Percentiles rank a stretch among this genome's conserved stretches.
Evolutionary conservation across 37 sponge, comb jelly and placozoan species (phyloP).

Genomic region (Mnemiopsis leidyi): DNA sequence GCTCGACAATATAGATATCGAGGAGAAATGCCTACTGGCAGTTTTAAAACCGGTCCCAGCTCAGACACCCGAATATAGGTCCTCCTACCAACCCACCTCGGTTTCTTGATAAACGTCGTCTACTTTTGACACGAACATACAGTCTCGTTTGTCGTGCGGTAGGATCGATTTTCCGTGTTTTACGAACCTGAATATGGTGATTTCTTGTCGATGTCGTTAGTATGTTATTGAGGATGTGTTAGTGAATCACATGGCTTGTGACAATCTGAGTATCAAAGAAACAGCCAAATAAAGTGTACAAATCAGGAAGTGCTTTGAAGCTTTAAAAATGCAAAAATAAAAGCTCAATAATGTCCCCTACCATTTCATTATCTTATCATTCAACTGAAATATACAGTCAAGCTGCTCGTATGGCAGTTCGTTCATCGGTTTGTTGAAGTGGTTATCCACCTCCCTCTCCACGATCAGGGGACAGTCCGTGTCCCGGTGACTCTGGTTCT

Average conservation of each 20-base stretch:
- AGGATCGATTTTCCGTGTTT: conserved; percentile 25
- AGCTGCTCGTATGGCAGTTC: not conserved
- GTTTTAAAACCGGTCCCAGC: too few relatives aligned
- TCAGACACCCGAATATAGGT: too few relatives aligned
- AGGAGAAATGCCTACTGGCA: too few relatives aligned
- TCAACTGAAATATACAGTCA: not conserved
- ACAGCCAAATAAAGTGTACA: too few relatives aligned
- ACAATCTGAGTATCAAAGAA: too few relatives aligned
- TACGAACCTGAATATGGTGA: conserved; percentile 65
- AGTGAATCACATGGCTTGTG: too few relatives aligned
- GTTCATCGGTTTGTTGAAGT: not conserved
- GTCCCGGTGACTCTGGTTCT: not conserved
- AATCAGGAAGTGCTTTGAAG: too few relatives aligned
- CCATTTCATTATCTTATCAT: not conserved
- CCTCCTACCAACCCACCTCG: not conserved
- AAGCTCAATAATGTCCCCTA: not conserved
- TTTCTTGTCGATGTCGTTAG: too few relatives aligned
- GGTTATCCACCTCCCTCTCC: not conserved
- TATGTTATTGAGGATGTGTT: too few relatives aligned
- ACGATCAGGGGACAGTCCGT: not conserved
- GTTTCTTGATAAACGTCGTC: not conserved
- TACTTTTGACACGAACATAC: not conserved
- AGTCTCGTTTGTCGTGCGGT: conserved; percentile 14
- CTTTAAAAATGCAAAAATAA: not conserved
- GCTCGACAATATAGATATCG: too few relatives aligned